A percentile compares a stretch with the other conserved stretches of the same genome.
phyloP scores from a whole-genome alignment of 2,888 invertebrate genomes.

The Pycnomerus fuliginosus region DNA sequence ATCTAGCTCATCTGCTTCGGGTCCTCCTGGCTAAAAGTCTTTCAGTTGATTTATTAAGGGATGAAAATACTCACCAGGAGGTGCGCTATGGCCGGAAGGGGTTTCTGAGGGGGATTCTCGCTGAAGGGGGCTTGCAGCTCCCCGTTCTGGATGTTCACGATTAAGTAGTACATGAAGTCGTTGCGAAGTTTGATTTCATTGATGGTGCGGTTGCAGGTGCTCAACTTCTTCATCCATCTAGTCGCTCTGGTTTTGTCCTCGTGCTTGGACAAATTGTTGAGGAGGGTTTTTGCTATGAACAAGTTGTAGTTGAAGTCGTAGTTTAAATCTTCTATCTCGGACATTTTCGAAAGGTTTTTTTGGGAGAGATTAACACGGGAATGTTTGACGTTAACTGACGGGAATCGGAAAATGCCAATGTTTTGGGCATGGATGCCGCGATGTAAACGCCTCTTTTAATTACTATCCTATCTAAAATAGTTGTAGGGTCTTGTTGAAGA shows the following conservation, averaged over 20 bases:
- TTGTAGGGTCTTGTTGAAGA: too few species aligned
- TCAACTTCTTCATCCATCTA: slow-evolving; percentile 57
- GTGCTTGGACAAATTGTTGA: slow-evolving; percentile 49
- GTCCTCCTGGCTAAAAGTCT: slow-evolving; percentile 47
- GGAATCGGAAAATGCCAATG: slow-evolving; percentile 6
- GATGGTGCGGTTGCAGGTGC: slow-evolving; percentile 50
- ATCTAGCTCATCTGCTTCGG: slow-evolving; percentile 33
- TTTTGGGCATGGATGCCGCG: too few species aligned
- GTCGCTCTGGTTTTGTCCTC: slow-evolving; percentile 53
- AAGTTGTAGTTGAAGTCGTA: slow-evolving; percentile 58
- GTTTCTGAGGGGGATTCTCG: slow-evolving; percentile 54
- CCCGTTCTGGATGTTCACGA: slow-evolving; percentile 53
- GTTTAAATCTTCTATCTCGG: slow-evolving; percentile 52
- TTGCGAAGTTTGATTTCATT: slow-evolving; percentile 58
- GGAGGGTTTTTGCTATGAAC: slow-evolving; percentile 53
- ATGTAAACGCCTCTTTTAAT: too few species aligned
- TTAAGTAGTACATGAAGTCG: slow-evolving; percentile 57
- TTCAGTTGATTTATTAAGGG: background rate
- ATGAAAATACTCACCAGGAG: slow-evolving; percentile 46
- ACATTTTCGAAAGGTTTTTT: slow-evolving; percentile 43
- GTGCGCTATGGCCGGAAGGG: slow-evolving; percentile 51
- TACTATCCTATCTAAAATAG: too few species aligned
- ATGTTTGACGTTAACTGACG: slow-evolving; percentile 15
- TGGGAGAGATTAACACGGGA: slow-evolving; percentile 2
- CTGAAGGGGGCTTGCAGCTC: slow-evolving; percentile 55